These are phyloP conservation scores for Griposia aprilina DNA, from an alignment of 2,888 invertebrate genomes.

Conservation along the genomic window DNA sequence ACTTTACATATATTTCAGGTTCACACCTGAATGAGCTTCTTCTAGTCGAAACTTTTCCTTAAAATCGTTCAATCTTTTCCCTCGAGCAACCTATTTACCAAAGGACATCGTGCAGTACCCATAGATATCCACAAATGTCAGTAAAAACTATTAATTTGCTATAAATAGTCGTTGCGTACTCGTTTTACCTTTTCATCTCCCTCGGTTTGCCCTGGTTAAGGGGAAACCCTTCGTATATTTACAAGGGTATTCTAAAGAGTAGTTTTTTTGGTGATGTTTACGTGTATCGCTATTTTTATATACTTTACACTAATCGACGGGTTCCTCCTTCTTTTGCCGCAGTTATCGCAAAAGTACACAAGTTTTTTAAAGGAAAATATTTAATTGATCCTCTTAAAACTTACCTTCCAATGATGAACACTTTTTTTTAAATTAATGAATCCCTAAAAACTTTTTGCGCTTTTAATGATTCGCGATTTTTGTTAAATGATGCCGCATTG, in stretches of 20 bases:
- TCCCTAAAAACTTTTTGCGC: neutral
- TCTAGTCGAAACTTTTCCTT: neutral
- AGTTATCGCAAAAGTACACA: neutral
- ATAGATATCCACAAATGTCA: slow-evolving; percentile 59
- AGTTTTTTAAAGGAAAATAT: neutral
- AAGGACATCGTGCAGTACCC: slow-evolving; percentile 36
- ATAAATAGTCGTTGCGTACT: slow-evolving; percentile 61
- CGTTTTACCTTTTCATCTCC: slow-evolving; percentile 58
- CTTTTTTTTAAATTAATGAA: neutral
- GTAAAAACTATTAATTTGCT: slow-evolving; percentile 70
- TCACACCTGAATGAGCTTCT: neutral
- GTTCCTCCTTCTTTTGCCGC: neutral
- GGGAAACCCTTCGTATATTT: slow-evolving; percentile 45
- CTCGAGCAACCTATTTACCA: neutral
- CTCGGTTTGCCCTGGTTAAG: slow-evolving; percentile 67
- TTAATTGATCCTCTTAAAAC: neutral
- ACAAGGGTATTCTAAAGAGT: slow-evolving; percentile 23
- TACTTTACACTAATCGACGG: neutral
- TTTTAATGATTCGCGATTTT: neutral
- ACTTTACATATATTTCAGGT: too few relatives aligned
- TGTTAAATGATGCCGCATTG: neutral
- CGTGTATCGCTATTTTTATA: slow-evolving; percentile 5
- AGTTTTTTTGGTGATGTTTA: slow-evolving; percentile 30
- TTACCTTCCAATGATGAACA: neutral
- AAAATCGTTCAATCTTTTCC: neutral